Percentiles rank a stretch among this genome's conserved stretches.
Conservation (phyloP, 2,113 vertebrate genomes). For the Sprattus sprattus region DNA sequence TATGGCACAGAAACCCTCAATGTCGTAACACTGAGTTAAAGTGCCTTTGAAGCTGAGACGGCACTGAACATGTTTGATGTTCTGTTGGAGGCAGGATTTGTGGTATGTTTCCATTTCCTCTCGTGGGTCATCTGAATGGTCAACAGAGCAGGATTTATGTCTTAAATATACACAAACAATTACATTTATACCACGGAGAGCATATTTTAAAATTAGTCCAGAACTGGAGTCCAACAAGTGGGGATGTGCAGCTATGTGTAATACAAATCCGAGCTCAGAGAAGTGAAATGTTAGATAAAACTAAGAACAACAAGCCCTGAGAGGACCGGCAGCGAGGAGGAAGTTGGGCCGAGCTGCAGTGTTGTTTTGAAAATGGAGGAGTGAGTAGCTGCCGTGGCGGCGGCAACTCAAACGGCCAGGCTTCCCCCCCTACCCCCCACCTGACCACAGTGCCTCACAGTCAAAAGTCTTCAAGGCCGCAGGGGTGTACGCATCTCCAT, state of each 20-base stretch:
- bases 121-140: not conserved
- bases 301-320: not conserved
- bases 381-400: not conserved
- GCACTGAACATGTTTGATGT: constrained; percentile 32
- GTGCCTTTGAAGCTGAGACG: not conserved
- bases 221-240: not conserved
- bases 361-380: not conserved
- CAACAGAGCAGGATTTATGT: not conserved
- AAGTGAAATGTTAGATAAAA: not conserved
- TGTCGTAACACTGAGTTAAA: not conserved
- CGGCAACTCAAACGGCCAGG: not conserved
- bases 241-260: not conserved
- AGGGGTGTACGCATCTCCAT: constrained; percentile 33
- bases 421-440: not conserved
- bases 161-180: not conserved
- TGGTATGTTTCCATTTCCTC: constrained; percentile 1
- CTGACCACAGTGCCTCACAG: constrained; percentile 24
- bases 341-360: too few relatives aligned
- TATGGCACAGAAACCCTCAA: not conserved
- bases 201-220: not conserved
- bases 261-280: not conserved
- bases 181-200: not conserved
- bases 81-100: not conserved
- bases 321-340: not conserved
- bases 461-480: constrained; percentile 25